Evolutionary conservation across 2,888 invertebrate species (phyloP).

Genomic region (Leucoptera coffeella): DNA sequence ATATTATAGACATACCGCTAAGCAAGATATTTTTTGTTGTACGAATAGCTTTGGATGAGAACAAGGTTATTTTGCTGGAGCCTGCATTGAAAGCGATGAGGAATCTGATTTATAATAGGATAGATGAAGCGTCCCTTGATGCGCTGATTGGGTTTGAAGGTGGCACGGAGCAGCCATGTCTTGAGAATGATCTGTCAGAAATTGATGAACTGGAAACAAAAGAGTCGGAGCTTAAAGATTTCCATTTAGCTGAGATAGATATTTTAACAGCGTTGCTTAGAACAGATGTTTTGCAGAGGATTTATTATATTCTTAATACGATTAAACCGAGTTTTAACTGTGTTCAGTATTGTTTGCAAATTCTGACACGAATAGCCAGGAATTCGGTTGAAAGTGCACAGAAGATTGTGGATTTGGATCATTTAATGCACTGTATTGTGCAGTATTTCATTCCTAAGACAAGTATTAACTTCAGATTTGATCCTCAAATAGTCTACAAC

Average conservation of each 20-base stretch:
- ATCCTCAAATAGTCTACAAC: constrained; percentile 43
- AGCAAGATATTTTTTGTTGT: constrained; percentile 75
- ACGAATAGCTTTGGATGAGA: constrained; percentile 83
- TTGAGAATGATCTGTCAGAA: constrained; percentile 46
- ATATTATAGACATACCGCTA: constrained; percentile 65
- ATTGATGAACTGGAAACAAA: constrained; percentile 49
- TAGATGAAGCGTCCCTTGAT: constrained; percentile 75
- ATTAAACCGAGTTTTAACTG: constrained; percentile 66
- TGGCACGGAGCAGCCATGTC: constrained; percentile 57
- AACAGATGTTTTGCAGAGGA: constrained; percentile 69
- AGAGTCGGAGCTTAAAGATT: constrained; percentile 69
- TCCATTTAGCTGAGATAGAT: constrained; percentile 79
- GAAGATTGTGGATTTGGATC: constrained; percentile 56
- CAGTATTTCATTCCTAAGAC: constrained; percentile 51
- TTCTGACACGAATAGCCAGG: constrained; percentile 71
- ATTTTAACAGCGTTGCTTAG: constrained; percentile 66
- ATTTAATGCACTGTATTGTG: constrained; percentile 58
- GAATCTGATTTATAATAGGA: constrained; percentile 66
- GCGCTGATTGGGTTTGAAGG: constrained; percentile 60
- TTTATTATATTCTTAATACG: constrained; percentile 68
- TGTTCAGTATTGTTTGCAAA: constrained; percentile 68
- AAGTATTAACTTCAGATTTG: constrained; percentile 25
- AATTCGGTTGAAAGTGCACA: constrained; percentile 65
- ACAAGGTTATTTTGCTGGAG: constrained; percentile 63
- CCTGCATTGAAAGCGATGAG: constrained; percentile 72